Conservation (phyloP, 2,888 invertebrate genomes). For the Tuta absoluta region DNA sequence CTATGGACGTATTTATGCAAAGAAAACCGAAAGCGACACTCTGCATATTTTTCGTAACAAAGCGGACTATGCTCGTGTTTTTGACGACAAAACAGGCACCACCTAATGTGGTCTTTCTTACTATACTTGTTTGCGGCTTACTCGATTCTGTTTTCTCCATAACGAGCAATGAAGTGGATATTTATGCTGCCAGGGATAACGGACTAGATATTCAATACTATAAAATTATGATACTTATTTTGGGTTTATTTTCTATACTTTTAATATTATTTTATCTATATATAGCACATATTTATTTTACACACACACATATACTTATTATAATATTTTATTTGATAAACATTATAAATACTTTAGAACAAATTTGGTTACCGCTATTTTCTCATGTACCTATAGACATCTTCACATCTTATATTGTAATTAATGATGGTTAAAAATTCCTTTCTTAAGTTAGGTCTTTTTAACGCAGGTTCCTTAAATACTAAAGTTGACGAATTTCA, state of each 20-base stretch:
- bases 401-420: not conserved
- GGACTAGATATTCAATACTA: not conserved
- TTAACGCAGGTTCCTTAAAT: conserved; percentile 5
- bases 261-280: not conserved
- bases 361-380: too few species aligned
- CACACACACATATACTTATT: too few species aligned
- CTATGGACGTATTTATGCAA: not conserved
- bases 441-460: conserved; percentile 12
- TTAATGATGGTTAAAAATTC: conserved; percentile 9
- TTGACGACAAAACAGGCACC: not conserved
- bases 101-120: not conserved
- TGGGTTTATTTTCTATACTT: not conserved
- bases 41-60: conserved; percentile 1
- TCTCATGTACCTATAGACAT: too few species aligned
- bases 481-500: conserved; percentile 10
- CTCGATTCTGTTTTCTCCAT: not conserved
- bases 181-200: not conserved
- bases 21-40: not conserved
- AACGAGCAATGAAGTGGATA: not conserved
- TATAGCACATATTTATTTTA: not conserved
- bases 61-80: not conserved
- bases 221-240: too few species aligned
- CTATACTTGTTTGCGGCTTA: not conserved
- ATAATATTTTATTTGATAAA: not conserved
- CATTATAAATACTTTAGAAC: not conserved